phyloP scores from a whole-genome alignment of 2,797 vertebrate species.

The Scleropages formosus region DNA sequence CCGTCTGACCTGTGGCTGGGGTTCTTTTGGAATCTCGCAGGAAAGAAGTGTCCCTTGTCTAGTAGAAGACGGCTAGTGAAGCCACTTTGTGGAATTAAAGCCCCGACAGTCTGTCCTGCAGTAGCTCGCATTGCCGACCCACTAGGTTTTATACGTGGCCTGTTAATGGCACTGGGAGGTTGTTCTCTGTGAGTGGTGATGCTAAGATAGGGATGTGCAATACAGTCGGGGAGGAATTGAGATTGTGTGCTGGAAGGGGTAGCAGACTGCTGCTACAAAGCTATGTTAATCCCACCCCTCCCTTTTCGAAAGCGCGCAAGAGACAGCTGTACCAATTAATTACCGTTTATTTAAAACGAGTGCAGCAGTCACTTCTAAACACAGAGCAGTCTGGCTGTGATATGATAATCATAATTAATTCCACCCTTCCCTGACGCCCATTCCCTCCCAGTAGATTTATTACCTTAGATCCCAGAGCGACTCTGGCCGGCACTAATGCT shows the following conservation, averaged over 20 bases:
- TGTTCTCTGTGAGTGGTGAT: neutral
- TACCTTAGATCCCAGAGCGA: slow-evolving; percentile 33
- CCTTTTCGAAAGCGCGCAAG: slow-evolving; percentile 1
- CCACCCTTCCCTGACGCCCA: slow-evolving; percentile 15
- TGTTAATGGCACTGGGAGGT: neutral
- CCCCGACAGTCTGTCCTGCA: no score
- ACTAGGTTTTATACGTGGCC: no score
- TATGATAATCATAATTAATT: slow-evolving; percentile 58
- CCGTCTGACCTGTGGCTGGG: no score
- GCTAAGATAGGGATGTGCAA: neutral
- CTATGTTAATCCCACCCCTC: slow-evolving; percentile 28
- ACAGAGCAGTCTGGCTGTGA: slow-evolving; percentile 28
- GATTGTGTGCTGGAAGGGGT: neutral
- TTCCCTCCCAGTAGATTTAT: slow-evolving; percentile 16
- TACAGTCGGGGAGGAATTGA: slow-evolving; percentile 13
- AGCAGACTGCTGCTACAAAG: slow-evolving; percentile 15
- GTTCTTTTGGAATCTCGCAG: neutral
- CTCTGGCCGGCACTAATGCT: slow-evolving; percentile 38
- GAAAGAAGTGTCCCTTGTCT: neutral
- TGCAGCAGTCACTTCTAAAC: slow-evolving; percentile 35
- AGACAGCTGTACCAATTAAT: slow-evolving; percentile 41
- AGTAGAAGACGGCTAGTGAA: neutral
- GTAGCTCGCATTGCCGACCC: no score
- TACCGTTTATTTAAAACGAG: slow-evolving; percentile 40
- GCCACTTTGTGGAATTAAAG: neutral